phyloP scores from a whole-genome alignment of 2,113 vertebrate species.

The Tretioscincus oriximinensis region DNA sequence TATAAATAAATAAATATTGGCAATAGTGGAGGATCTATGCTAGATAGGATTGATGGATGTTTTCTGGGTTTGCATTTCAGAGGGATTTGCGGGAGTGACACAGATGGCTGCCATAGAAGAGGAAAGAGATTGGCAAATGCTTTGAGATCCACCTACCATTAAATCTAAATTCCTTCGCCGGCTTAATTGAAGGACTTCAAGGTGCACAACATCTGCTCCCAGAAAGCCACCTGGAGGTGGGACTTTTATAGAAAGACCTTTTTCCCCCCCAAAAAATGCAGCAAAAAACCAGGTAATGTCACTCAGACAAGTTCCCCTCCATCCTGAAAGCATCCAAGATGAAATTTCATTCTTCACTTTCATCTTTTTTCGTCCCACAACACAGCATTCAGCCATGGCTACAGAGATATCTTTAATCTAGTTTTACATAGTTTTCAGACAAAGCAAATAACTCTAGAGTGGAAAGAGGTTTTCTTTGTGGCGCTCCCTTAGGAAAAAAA shows the following conservation, averaged over 20 bases:
- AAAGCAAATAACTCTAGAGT: too few species aligned
- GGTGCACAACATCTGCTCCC: too few species aligned
- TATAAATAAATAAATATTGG: too few species aligned
- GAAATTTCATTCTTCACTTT: too few species aligned
- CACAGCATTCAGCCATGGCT: too few species aligned
- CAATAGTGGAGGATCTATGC: too few species aligned
- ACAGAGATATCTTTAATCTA: too few species aligned
- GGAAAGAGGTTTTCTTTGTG: too few species aligned
- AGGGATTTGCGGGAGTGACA: not conserved
- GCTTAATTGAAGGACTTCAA: not conserved
- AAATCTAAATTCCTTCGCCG: not conserved
- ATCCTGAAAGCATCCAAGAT: not conserved
- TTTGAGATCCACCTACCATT: not conserved
- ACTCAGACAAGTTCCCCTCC: not conserved
- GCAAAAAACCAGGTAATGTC: not conserved
- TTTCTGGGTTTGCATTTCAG: not conserved
- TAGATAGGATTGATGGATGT: too few species aligned
- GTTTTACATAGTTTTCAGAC: too few species aligned
- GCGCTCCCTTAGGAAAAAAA: too few species aligned
- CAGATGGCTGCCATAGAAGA: not conserved
- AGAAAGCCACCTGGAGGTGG: not conserved
- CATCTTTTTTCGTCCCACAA: too few species aligned
- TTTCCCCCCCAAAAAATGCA: not conserved
- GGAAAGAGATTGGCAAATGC: not conserved
- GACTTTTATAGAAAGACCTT: not conserved